Evolutionary conservation across 2,113 vertebrate genomes (phyloP).

Genomic region (Callipepla californica): DNA sequence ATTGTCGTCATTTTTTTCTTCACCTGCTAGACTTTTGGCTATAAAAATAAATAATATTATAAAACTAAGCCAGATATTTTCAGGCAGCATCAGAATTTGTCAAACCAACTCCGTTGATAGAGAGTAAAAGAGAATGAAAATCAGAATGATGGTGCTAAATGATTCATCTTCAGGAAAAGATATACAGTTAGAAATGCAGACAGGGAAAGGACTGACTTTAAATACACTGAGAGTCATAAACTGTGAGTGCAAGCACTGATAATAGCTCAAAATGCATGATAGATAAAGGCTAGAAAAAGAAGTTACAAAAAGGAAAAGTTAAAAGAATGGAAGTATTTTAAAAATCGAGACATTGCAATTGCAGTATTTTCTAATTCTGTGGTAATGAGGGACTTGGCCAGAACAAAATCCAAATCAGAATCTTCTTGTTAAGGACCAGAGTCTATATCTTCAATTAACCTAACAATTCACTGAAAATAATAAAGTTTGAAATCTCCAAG

Average conservation of each 20-base stretch:
- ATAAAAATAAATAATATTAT: constrained; percentile 80
- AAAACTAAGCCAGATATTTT: constrained; percentile 71
- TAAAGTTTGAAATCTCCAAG: background rate
- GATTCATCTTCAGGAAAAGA: constrained; percentile 38
- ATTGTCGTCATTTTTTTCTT: constrained; percentile 83
- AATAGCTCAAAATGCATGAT: constrained; percentile 22
- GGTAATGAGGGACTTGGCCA: background rate
- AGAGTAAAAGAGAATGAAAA: constrained; percentile 20
- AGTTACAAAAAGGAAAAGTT: background rate
- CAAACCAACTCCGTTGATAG: constrained; percentile 27
- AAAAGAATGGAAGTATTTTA: background rate
- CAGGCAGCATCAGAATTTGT: constrained; percentile 66
- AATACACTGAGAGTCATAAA: constrained; percentile 38
- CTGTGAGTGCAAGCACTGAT: constrained; percentile 1
- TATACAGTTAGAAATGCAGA: background rate
- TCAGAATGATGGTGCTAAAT: constrained; percentile 9
- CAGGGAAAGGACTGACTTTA: constrained; percentile 17
- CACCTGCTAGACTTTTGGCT: constrained; percentile 73
- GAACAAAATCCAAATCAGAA: constrained; percentile 1
- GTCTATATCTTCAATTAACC: background rate
- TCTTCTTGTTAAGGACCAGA: background rate
- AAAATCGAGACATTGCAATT: background rate
- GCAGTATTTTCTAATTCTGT: background rate
- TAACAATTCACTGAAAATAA: background rate
- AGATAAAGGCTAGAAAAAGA: background rate